Evolutionary conservation across 2,888 invertebrate species (phyloP).

Genomic region (Nasonia oneida): DNA sequence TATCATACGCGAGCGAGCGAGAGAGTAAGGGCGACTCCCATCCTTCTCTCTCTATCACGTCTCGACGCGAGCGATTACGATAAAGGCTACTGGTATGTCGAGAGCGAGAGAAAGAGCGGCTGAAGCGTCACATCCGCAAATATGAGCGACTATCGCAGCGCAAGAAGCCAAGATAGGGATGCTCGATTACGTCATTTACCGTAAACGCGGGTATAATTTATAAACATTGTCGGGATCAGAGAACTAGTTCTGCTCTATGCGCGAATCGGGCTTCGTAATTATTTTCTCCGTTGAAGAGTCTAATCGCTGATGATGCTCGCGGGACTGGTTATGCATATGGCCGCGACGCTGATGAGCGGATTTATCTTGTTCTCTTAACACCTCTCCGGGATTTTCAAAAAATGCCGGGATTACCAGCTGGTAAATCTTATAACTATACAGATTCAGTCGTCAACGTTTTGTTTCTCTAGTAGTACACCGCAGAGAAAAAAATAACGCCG

Average conservation of each 20-base stretch:
- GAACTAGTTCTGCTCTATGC: background rate
- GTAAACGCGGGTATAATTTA: constrained; percentile 39
- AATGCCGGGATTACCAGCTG: background rate
- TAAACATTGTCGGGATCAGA: constrained; percentile 19
- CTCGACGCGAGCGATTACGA: constrained; percentile 54
- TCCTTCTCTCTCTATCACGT: constrained; percentile 44
- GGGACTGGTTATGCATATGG: constrained; percentile 12
- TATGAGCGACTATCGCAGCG: background rate
- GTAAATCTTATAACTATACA: background rate
- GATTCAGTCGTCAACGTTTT: background rate
- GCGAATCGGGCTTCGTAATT: background rate
- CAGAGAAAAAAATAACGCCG: background rate
- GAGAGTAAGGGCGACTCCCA: background rate
- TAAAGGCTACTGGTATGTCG: constrained; percentile 53
- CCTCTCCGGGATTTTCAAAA: constrained; percentile 7
- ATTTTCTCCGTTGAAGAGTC: background rate
- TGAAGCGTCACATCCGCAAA: constrained; percentile 50
- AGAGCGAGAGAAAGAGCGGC: background rate
- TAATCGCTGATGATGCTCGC: background rate
- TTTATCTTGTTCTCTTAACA: constrained; percentile 40
- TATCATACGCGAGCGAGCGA: constrained; percentile 72
- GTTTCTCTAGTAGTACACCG: too few relatives aligned
- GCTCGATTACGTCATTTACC: constrained; percentile 46
- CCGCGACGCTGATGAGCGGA: background rate
- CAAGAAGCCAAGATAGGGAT: constrained; percentile 25